Evolutionary conservation across 2,113 vertebrate species (phyloP), one percentile per base, ranked within the genome.

Genomic region (Nothobranchius kuhntae): DNA sequence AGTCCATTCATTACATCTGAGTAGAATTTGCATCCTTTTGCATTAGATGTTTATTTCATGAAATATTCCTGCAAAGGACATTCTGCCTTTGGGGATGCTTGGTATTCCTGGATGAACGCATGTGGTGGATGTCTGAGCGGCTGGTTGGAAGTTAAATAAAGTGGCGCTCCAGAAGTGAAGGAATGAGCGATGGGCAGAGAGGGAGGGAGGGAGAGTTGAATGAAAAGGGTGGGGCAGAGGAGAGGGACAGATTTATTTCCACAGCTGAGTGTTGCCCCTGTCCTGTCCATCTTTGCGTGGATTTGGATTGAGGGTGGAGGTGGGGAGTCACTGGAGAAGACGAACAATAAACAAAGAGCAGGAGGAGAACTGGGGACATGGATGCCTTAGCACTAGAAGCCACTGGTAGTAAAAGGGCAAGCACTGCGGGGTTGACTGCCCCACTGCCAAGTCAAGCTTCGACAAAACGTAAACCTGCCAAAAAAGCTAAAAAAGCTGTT

Each of bases 401-500:
- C 68, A 84, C 90, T 13, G 80, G 87, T 61, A 91, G 87, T 61
- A 91, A 88, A 83, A 80, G 84, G 83, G 0, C 74, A n/a, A 40
- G 46, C 48, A 89, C 87, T 0, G 79, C 73, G 42, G 40, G 62
- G 36, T 36, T 56, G 0, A 11, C 66, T 3, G 5, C 66, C n/a
- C 71, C 55, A 2, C 0, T 51, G 17, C 30, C 48, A 1, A 4
- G 40, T 13, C 65, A 58, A 0, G 5, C 79, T 10, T 84, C 53
- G 0, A 17, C 13, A 65, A 93, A 89, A 83, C 92, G 93, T 30
- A 96, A 95, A 85, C 75, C 86, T 3, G 52, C 88, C 24, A 95
- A 93, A 89, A 97, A 95, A 84, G 44, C 91, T 90, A 96, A 96
- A 90, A 96, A 95, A 69, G 95, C 93, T 55, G 94, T 94, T 83